A percentile compares a stretch with the other conserved stretches of the same genome.
Conservation (phyloP, 2,888 invertebrate species). For the Dermolepida albohirtum region DNA sequence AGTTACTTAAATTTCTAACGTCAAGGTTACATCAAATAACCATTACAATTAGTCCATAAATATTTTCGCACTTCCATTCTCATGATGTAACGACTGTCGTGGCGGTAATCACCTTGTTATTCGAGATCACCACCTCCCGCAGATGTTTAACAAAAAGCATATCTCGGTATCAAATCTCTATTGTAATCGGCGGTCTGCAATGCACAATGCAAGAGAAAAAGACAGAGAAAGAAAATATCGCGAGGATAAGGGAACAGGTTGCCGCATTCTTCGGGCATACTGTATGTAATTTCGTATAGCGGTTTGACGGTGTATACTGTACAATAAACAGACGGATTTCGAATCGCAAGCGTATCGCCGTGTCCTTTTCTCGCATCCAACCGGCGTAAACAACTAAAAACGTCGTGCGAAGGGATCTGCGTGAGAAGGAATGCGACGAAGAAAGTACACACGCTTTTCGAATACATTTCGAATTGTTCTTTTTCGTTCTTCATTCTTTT, state of each 20-base stretch:
- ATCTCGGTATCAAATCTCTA: conserved; percentile 28
- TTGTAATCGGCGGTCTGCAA: conserved; percentile 4
- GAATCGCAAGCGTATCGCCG: background rate
- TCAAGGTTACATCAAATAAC: no score
- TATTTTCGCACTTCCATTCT: no score
- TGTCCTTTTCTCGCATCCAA: conserved; percentile 24
- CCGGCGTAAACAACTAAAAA: background rate
- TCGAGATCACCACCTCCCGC: conserved; percentile 16
- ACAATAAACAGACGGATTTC: conserved; percentile 25
- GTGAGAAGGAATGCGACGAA: conserved; percentile 44
- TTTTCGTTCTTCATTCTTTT: conserved; percentile 6
- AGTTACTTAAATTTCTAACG: no score
- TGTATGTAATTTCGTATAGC: conserved; percentile 39
- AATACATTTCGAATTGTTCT: conserved; percentile 8
- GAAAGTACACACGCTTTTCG: conserved; percentile 47
- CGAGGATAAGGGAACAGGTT: conserved; percentile 40
- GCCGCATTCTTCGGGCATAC: conserved; percentile 40
- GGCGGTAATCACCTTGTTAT: conserved; percentile 20
- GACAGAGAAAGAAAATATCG: conserved; percentile 7
- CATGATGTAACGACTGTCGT: background rate
- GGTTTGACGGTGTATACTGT: conserved; percentile 40
- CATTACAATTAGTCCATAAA: no score
- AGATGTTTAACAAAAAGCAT: conserved; percentile 19
- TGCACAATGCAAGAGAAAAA: background rate
- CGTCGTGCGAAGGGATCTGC: conserved; percentile 28